Conservation (phyloP, 2,113 vertebrate species). For the Pelodiscus sinensis region DNA sequence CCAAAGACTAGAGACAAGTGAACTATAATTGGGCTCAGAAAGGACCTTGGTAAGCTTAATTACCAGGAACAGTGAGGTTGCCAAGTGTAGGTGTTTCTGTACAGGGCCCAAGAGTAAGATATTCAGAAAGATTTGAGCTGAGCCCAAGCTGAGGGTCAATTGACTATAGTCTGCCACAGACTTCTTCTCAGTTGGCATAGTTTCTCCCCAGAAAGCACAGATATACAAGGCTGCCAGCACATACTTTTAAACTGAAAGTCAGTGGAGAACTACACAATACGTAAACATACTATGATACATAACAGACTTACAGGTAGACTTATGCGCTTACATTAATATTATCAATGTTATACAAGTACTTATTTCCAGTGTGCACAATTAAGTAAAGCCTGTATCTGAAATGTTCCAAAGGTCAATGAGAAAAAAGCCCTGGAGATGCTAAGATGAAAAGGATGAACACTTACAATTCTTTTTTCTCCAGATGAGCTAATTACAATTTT, state of each 20-base stretch:
- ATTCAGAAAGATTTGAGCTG: background rate
- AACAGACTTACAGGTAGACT: background rate
- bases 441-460: fast-evolving
- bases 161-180: background rate
- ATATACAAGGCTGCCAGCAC: background rate
- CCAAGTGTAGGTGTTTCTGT: background rate
- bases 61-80: background rate
- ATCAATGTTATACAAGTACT: background rate
- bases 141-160: background rate
- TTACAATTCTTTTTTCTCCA: background rate
- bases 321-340: background rate
- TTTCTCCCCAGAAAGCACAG: background rate
- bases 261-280: background rate
- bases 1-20: background rate
- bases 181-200: background rate
- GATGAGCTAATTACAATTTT: background rate
- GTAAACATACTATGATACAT: background rate
- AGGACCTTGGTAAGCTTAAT: background rate
- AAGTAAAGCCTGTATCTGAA: background rate
- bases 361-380: background rate
- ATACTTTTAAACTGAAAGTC: no score
- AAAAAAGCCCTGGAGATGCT: background rate
- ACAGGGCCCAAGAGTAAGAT: background rate
- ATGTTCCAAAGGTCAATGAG: background rate
- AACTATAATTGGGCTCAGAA: background rate